Base-by-base conservation (phyloP, 2,888 invertebrate genomes). In the Dinocampus coccinellae region DNA sequence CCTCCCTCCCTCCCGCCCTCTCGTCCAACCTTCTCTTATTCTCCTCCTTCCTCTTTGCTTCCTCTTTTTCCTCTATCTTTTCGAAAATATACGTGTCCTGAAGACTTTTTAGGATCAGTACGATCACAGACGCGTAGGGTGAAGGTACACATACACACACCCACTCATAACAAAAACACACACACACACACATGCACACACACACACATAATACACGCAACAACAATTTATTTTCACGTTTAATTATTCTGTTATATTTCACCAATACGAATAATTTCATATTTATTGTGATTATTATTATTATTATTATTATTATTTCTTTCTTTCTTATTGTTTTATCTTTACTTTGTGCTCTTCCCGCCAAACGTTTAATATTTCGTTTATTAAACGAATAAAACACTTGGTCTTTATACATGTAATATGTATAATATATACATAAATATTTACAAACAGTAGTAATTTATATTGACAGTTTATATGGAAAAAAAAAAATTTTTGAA, bases 41-140 rank as follows among this genome's bases (percentile, higher is more conserved):
- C 67, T 60, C 62, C 22, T 53, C 66, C 57, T 13, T 61, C 62
- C 62, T 53, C 29, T 24, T 63, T 69, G 66, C 58, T 42, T 60
- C 58, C 53, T 75, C 68, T 57, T 68, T 64, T 60, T 62, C 67
- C 63, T 36, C 71, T 64, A 57, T 66, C 73, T 78, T 78, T 80
- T 81, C 74, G 75, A 78, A 79, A 80, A 80, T 75, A 75, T 75
- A 77, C 70, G 73, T 70, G 73, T 78, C 76, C 76, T 75, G 73
- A 60, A 79, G 73, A 79, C 76, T 79, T 81, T 81, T 77, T 78
- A 76, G 79, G 75, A 78, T 77, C 80, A 82, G 81, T 80, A 75
- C 69, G 73, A 73, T 72, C 73, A 73, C 72, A 75, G 75, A 78
- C 77, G 77, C 69, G 73, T 77, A 74, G 73, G 78, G 76, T 78